A percentile compares a stretch with the other conserved stretches of the same genome.
Conservation (phyloP, 2,888 invertebrate genomes). For the Agonopterix arenella region DNA sequence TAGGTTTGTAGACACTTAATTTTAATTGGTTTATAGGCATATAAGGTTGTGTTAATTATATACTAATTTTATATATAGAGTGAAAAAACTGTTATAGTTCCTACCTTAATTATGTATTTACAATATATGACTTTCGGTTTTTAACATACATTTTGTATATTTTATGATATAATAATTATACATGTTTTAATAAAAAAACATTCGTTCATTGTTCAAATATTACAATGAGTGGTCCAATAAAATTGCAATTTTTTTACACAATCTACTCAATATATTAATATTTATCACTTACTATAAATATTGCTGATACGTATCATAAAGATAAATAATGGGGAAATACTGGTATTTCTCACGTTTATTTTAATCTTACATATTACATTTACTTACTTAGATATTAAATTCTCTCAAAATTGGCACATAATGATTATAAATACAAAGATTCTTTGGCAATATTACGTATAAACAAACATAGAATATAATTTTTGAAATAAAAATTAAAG, state of each 20-base stretch:
- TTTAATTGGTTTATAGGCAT: no score
- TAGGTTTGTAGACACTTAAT: no score
- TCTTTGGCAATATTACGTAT: constrained; percentile 7
- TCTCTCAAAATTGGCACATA: constrained; percentile 65
- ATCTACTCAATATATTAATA: constrained; percentile 16
- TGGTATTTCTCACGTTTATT: constrained; percentile 34
- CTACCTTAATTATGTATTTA: no score
- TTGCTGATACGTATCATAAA: constrained; percentile 40
- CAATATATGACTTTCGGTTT: no score
- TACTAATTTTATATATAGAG: no score
- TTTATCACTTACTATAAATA: constrained; percentile 28
- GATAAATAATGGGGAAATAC: constrained; percentile 39
- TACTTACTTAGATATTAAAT: constrained; percentile 46
- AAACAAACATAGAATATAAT: not conserved
- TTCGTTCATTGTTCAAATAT: constrained; percentile 2
- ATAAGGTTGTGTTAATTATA: no score
- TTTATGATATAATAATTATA: no score
- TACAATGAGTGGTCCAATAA: constrained; percentile 34
- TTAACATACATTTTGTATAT: no score
- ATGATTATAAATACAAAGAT: constrained; percentile 18
- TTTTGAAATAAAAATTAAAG: not conserved
- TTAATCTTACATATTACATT: constrained; percentile 19
- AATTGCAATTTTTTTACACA: constrained; percentile 14
- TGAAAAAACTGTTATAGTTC: no score
- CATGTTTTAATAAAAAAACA: constrained; percentile 6